Base-by-base conservation (phyloP, 2,113 vertebrate species). In the Menidia beryllina region DNA sequence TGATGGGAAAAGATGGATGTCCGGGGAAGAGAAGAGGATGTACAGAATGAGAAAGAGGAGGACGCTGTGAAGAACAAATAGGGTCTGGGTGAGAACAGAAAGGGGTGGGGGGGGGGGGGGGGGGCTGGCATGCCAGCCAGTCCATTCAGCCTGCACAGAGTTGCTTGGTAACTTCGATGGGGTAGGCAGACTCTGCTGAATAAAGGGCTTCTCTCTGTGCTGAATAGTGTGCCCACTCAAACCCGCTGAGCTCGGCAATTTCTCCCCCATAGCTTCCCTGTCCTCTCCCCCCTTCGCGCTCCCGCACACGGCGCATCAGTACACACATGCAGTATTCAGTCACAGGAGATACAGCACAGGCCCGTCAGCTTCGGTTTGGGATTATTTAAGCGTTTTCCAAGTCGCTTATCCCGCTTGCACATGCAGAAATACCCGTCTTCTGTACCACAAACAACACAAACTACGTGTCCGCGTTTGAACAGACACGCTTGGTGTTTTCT, bases 151-250 rank as follows among this genome's bases (percentile, higher is more conserved):
- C 82, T 17, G 14, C 12, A 52, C 75, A 75, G 85, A 88, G 90
- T 91, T 90, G 91, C 90, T 88, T 73, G 84, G 91, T 91, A 87
- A 90, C 91, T 88, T 88, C 10, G 54, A 86, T 71, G 73, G 86
- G 73, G 75, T 80, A 64, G 77, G 86, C 86, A 81, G 87, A 75
- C 88, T 30, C 60, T 77, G 80, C 84, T 85, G 87, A 90, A 92
- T 89, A 89, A 85, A 90, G 85, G 82, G 60, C 88, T 87, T 89
- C 81, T 89, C 86, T 91, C 85, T 86, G 78, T 85, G 87, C 85
- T 90, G 85, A 91, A 91, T 89, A 80, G 86, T 65, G 72, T 85
- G 78, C 86, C 90, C 85, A 83, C 80, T 88, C 86, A 82, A 88
- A 89, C 85, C 72, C 6, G 88, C 90, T 92, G 91, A 92, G 87